phyloP scores from a whole-genome alignment of 1,140 invertebrate genomes.

The Nephila pilipes region DNA sequence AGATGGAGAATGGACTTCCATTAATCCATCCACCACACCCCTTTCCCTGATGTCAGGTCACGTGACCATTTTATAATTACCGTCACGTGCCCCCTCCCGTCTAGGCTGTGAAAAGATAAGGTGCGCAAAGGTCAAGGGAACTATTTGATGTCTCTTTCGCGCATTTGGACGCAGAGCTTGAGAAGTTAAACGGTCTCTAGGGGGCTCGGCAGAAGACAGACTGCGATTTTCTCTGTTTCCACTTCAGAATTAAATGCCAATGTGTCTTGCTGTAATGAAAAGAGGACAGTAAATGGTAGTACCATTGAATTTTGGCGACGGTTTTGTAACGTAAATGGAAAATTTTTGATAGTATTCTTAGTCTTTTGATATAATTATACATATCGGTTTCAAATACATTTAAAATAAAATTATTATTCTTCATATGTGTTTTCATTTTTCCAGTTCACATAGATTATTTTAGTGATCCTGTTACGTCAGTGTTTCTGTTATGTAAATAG shows the following conservation, averaged over 20 bases:
- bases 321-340: too few species aligned
- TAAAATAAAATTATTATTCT: too few species aligned
- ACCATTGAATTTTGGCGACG: too few species aligned
- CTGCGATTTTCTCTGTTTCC: neutral
- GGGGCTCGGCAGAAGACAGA: neutral
- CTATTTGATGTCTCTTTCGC: slow-evolving; percentile 64
- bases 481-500: too few species aligned
- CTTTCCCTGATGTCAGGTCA: neutral
- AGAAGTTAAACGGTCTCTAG: slow-evolving; percentile 55
- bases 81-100: slow-evolving; percentile 25
- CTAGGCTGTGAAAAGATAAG: slow-evolving; percentile 38
- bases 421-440: too few species aligned
- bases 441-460: too few species aligned
- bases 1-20: slow-evolving; percentile 51
- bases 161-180: neutral
- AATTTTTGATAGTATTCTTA: too few species aligned
- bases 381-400: too few species aligned
- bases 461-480: too few species aligned
- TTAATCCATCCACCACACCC: slow-evolving; percentile 44
- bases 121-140: slow-evolving; percentile 55
- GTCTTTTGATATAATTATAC: too few species aligned
- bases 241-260: neutral
- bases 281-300: neutral
- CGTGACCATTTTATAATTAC: slow-evolving; percentile 64
- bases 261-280: neutral